Conservation (phyloP, 2,113 vertebrate genomes). For the Stercorarius parasiticus region DNA sequence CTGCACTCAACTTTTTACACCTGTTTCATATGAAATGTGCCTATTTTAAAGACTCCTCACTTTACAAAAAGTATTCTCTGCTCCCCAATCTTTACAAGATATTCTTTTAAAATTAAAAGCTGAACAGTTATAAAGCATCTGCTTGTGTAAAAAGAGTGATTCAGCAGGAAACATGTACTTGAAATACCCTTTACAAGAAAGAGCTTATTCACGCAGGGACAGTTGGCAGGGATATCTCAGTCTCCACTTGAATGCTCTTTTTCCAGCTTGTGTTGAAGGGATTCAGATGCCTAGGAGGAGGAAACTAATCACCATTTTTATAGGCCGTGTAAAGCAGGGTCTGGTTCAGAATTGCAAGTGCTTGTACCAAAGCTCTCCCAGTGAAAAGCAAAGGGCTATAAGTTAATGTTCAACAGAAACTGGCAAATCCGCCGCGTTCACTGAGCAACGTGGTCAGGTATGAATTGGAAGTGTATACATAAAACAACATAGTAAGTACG, state of each 20-base stretch:
- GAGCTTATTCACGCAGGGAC: constrained; percentile 35
- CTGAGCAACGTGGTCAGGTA: background rate
- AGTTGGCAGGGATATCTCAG: constrained; percentile 48
- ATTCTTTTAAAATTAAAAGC: background rate
- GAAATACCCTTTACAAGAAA: constrained; percentile 56
- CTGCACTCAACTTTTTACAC: background rate
- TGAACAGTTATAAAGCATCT: constrained; percentile 38
- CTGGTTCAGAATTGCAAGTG: constrained; percentile 33
- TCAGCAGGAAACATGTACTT: constrained; percentile 53
- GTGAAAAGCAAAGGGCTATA: constrained; percentile 1
- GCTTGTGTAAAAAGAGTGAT: constrained; percentile 41
- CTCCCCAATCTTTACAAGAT: background rate
- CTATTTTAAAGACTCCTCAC: background rate
- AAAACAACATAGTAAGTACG: accelerated
- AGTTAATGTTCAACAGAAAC: constrained; percentile 59
- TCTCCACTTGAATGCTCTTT: constrained; percentile 50
- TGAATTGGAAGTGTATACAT: background rate
- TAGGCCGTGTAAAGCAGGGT: background rate
- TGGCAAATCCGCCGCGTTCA: background rate
- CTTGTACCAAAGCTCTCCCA: background rate
- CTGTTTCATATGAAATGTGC: background rate
- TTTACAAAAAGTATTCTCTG: background rate
- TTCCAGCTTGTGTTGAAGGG: constrained; percentile 42
- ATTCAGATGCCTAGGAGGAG: constrained; percentile 50
- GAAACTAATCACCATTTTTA: constrained; percentile 59